These are phyloP conservation scores for Pocota personata DNA, from an alignment of 2,888 invertebrate species.

Conservation along the genomic window DNA sequence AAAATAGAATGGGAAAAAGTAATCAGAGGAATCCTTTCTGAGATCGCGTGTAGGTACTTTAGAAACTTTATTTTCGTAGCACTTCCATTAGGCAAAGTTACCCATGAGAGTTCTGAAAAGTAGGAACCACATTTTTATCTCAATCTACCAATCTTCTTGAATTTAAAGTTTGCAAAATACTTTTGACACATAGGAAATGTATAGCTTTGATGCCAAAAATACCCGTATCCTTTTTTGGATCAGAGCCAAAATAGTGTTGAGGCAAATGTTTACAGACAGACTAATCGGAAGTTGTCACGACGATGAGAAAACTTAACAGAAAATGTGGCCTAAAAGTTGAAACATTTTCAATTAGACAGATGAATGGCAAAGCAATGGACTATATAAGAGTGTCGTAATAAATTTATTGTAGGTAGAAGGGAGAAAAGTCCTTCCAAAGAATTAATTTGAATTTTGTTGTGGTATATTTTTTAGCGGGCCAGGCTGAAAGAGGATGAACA, in stretches of 20 bases:
- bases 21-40: background rate
- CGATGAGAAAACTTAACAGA: background rate
- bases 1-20: background rate
- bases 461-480: too few relatives aligned
- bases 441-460: too few relatives aligned
- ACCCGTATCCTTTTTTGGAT: slow-evolving; percentile 3
- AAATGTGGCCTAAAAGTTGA: background rate
- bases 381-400: background rate
- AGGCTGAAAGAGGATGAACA: too few relatives aligned
- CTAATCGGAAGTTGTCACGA: slow-evolving; percentile 6
- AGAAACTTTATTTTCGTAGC: background rate
- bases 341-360: background rate
- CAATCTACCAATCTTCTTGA: background rate
- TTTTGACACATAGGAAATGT: background rate
- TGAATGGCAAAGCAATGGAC: background rate
- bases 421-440: too few relatives aligned
- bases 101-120: background rate
- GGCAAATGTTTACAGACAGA: slow-evolving; percentile 1
- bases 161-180: background rate
- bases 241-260: slow-evolving; percentile 8
- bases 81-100: background rate
- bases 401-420: too few relatives aligned
- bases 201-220: background rate
- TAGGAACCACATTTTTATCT: background rate
- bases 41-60: background rate